Evolutionary conservation across 2,113 vertebrate genomes (phyloP), one percentile per base, ranked within the genome.

Genomic region (Apistogramma diplotaenia): DNA sequence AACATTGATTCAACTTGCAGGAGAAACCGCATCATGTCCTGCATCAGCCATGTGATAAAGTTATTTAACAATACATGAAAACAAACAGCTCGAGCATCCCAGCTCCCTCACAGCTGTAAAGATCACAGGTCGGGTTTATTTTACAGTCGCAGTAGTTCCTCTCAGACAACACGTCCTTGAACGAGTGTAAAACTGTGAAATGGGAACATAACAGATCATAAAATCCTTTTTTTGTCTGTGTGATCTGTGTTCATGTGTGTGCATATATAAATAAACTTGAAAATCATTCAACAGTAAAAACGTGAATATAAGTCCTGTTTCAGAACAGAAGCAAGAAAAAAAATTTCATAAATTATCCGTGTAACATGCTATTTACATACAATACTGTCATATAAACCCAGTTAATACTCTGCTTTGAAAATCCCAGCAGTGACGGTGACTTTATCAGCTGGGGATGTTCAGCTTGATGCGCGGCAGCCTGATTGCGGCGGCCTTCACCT

Each of bases 401-500:
- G 37, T 74, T 33, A 59, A 58, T 31, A 74, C 58, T 23, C 15
- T 57, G 19, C 57, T 19, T 35, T 13, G 10, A 55, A 10, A 59
- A 53, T 21, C 62, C 1, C n/a, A 27, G 2, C 6, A 37, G 6
- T 23, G 10, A 67, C 10, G 18, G 18, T n/a, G 25, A 59, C 60
- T 19, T 1, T n/a, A 73, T 93, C 92, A 87, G 81, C 49, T 72
- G 84, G 10, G 43, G 83, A 96, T 94, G 72, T 89, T 95, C 35
- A 95, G 82, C 89, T 93, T 95, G 85, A 97, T 53, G 37, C 9
- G 55, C 16, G 97, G 97, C 23, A 98, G 56, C 88, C 91, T 96
- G 90, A 99, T 97, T 8, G 94, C 92, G 29, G 96, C 96, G 49
- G 96, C 93, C 93, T 89, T 95, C 81, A 99, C 97, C 88, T 96